A percentile compares a stretch with the other conserved stretches of the same genome.
phyloP scores from a whole-genome alignment of 2,113 vertebrate genomes.

The Galbula dea region DNA sequence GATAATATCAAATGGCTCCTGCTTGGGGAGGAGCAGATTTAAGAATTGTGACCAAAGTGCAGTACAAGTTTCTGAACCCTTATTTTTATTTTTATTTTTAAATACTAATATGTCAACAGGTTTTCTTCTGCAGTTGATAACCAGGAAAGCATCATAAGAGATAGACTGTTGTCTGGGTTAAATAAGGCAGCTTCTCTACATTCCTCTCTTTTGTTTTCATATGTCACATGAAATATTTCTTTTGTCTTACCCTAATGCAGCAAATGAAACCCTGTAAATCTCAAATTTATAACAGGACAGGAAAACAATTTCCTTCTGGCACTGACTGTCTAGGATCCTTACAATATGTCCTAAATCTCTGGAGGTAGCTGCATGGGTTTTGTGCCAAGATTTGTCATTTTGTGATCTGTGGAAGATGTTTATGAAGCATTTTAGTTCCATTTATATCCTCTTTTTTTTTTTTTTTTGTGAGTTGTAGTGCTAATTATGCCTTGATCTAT shows the following conservation, averaged over 20 bases:
- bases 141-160: not conserved
- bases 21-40: not conserved
- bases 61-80: not conserved
- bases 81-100: not conserved
- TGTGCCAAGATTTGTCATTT: not conserved
- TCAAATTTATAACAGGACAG: not conserved
- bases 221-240: not conserved
- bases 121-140: not conserved
- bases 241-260: not conserved
- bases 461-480: not conserved
- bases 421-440: not conserved
- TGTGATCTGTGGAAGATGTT: not conserved
- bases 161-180: not conserved
- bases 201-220: not conserved
- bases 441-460: not conserved
- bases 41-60: not conserved
- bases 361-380: not conserved
- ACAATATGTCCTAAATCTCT: not conserved
- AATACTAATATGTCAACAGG: not conserved
- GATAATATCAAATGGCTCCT: not conserved
- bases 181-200: not conserved
- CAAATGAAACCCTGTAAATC: not conserved
- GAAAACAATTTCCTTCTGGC: not conserved
- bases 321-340: not conserved
- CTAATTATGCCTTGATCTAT: not conserved